phyloP scores from a whole-genome alignment of 1,140 invertebrate genomes.

The Ceratitis capitata region DNA sequence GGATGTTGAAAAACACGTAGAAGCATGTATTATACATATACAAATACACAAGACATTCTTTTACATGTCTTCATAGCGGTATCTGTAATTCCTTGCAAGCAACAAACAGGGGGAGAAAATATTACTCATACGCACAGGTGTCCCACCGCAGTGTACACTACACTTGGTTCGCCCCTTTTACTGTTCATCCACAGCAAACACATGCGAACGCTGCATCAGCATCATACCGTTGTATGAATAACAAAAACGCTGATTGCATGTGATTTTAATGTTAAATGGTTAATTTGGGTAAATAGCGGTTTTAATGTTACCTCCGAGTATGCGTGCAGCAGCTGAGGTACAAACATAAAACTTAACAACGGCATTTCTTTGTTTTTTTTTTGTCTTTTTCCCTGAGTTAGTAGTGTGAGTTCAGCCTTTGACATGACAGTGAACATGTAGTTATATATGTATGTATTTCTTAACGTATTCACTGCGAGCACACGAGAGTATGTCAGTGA shows the following conservation, averaged over 20 bases:
- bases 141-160: neutral
- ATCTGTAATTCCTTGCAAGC: too few relatives aligned
- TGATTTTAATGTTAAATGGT: slow-evolving; percentile 23
- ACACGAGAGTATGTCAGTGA: too few relatives aligned
- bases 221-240: neutral
- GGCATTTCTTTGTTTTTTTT: too few relatives aligned
- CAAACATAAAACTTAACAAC: neutral
- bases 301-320: slow-evolving; percentile 6
- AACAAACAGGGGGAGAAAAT: too few relatives aligned
- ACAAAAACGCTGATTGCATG: slow-evolving; percentile 8
- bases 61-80: neutral
- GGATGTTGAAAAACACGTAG: neutral
- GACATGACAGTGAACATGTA: neutral
- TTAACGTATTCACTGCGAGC: too few relatives aligned
- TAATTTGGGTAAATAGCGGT: slow-evolving; percentile 25
- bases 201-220: too few relatives aligned
- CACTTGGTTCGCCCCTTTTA: neutral
- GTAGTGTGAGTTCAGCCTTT: too few relatives aligned
- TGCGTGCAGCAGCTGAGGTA: neutral
- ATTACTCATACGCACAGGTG: slow-evolving; percentile 8
- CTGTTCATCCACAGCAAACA: neutral
- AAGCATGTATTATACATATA: neutral
- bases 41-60: neutral
- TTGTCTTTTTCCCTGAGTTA: too few relatives aligned
- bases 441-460: neutral